Evolutionary conservation across 2,888 invertebrate species (phyloP), one percentile per base, ranked within the genome.

Genomic region (Lydus trimaculatus): DNA sequence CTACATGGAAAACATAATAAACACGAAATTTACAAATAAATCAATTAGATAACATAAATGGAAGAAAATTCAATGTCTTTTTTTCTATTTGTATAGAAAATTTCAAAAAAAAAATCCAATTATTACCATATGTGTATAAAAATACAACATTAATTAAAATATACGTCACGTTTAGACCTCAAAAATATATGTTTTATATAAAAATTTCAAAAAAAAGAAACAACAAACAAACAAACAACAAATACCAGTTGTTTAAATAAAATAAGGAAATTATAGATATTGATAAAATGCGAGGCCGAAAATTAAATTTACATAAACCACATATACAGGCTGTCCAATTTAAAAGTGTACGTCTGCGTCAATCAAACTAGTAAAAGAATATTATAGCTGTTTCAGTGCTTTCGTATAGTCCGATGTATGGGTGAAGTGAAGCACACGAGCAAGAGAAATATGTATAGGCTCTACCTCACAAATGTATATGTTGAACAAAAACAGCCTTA

Each of bases 201-300:
- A n/a, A n/a, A n/a, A n/a, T n/a, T n/a, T n/a, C 61, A 25, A 36
- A 62, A 60, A 65, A 31, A 58, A 66, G 20, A 61, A 23, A 48
- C 43, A n/a, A 33, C n/a, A 56, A 9, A 17, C 9, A 11, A 13
- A 56, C 56, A 28, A 15, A 15, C n/a, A n/a, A n/a, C n/a, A n/a
- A n/a, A n/a, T n/a, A n/a, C n/a, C n/a, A n/a, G n/a, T 23, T 23
- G 25, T 56, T 52, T 25, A 28, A 56, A 28, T 43, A 31, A 48
- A 63, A 66, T 61, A 70, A 70, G 64, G 70, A 70, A 70, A 66
- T 62, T 63, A n/a, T n/a, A n/a, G 69, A 52, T 61, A 64, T 64
- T 61, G 58, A 64, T 60, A 67, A 68, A 68, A 59, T 58, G 59
- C 69, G 65, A 69, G 69, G 69, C 48, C 65, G 36, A 63, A 56